Evolutionary conservation across 1,140 invertebrate genomes (phyloP).

Genomic region (Myzus persicae): DNA sequence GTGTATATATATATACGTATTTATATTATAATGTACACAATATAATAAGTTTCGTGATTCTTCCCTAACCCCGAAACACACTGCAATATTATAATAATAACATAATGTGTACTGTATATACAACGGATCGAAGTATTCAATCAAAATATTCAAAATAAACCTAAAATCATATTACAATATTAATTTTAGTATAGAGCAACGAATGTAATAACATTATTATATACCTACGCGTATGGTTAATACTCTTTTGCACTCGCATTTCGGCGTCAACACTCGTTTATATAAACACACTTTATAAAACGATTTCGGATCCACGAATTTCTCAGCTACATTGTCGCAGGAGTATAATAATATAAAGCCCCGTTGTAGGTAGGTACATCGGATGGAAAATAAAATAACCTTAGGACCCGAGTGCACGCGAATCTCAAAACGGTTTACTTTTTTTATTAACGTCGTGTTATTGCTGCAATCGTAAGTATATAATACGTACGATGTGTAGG

Average conservation of each 20-base stretch:
- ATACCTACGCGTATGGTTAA: no score
- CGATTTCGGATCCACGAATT: not conserved
- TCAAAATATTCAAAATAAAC: not conserved
- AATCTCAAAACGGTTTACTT: not conserved
- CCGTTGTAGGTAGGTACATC: no score
- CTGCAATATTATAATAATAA: not conserved
- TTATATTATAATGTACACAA: not conserved
- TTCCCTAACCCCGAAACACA: not conserved
- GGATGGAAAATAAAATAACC: not conserved
- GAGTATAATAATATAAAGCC: not conserved
- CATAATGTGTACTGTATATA: not conserved
- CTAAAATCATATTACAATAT: no score
- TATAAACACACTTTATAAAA: no score
- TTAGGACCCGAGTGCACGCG: not conserved
- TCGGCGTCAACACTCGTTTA: not conserved
- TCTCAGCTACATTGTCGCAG: not conserved
- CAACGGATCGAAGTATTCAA: not conserved
- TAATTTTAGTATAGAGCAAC: no score
- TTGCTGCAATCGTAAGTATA: not conserved
- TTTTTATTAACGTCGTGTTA: not conserved
- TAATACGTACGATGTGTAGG: no score
- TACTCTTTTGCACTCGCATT: no score
- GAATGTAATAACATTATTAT: no score
- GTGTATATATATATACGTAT: not conserved
- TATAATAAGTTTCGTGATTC: not conserved